Evolutionary conservation across 2,797 vertebrate genomes (phyloP), one percentile per base, ranked within the genome.

Genomic region (Bucorvus abyssinicus): DNA sequence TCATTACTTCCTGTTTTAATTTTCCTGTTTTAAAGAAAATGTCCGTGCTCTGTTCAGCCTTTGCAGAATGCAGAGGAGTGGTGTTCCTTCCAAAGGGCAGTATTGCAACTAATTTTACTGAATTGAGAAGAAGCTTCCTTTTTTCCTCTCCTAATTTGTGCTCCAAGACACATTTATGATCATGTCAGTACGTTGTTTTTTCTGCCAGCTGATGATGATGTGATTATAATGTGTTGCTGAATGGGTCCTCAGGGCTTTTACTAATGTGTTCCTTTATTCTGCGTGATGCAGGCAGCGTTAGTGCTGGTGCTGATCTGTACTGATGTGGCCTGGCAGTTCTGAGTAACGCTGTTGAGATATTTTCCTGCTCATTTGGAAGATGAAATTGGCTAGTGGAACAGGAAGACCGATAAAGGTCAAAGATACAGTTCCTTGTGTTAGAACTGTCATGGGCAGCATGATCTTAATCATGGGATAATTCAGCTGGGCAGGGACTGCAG

Each of bases 1-100:
- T 67, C 44, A 45, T 50, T 97, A 61, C 84, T 22, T 95, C 93
- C 76, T 95, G n/a, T 84, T 47, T 89, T 83, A 87, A 64, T 82
- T 81, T 56, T 63, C 40, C 27, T 67, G 34, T 71, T 67, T 45
- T 59, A 34, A 45, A 53, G 53, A 64, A 30, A 68, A 29, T 42
- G 7, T 24, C 42, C 26, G 4, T 32, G 18, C 19, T 80, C 9
- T 65, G 3, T 63, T 61, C 9, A 45, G 26, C 42, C 26, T 77
- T 67, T 61, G 30, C 40, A 56, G 63, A 64, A 32, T 45, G 65
- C 45, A 80, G 6, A 26, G 15, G 40, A 40, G 13, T 14, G 8
- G 9, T 91, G n/a, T 83, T 67, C 27, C 29, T 70, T 42, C 77
- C 44, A 68, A 75, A 86, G 53, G n/a, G 27, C 15, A 40, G 24